A percentile compares a stretch with the other conserved stretches of the same genome.
Evolutionary conservation across 1,140 invertebrate genomes (phyloP).

Genomic region (Nebria ingens): DNA sequence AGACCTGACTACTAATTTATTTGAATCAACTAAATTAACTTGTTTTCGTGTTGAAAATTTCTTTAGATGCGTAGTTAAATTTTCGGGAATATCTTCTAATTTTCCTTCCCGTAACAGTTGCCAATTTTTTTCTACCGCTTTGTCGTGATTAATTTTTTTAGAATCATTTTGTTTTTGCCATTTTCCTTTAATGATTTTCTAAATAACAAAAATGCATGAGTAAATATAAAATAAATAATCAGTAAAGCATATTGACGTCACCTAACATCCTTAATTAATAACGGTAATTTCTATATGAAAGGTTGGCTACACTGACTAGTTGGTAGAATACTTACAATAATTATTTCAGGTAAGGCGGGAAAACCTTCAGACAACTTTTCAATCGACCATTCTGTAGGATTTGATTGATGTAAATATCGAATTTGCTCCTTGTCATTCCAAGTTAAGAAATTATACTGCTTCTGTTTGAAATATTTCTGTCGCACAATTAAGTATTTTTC

Average conservation of each 20-base stretch:
- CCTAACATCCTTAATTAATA: background rate
- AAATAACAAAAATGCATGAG: too few relatives aligned
- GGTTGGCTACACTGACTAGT: slow-evolving; percentile 16
- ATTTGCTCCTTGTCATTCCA: slow-evolving; percentile 79
- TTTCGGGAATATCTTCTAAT: slow-evolving; percentile 36
- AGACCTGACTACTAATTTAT: slow-evolving; percentile 3
- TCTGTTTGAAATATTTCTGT: slow-evolving; percentile 63
- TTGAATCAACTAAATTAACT: slow-evolving; percentile 19
- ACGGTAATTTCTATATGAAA: background rate
- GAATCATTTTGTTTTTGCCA: slow-evolving; percentile 47
- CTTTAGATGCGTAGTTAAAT: slow-evolving; percentile 46
- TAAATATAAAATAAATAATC: slow-evolving; percentile 14
- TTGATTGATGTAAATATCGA: slow-evolving; percentile 47
- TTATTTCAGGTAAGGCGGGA: slow-evolving; percentile 53
- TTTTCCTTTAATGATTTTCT: slow-evolving; percentile 51
- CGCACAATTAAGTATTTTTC: slow-evolving; percentile 49
- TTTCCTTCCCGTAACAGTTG: slow-evolving; percentile 43
- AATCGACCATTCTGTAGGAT: slow-evolving; percentile 62
- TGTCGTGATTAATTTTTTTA: slow-evolving; percentile 50
- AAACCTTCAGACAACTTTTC: slow-evolving; percentile 67
- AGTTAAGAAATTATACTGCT: slow-evolving; percentile 63
- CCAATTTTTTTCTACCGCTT: slow-evolving; percentile 56
- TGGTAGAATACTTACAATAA: slow-evolving; percentile 36
- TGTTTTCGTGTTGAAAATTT: slow-evolving; percentile 47
- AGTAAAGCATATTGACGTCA: background rate